These are phyloP conservation scores for Epicampocera succincta DNA, from an alignment of 2,888 invertebrate genomes.

Conservation along the genomic window DNA sequence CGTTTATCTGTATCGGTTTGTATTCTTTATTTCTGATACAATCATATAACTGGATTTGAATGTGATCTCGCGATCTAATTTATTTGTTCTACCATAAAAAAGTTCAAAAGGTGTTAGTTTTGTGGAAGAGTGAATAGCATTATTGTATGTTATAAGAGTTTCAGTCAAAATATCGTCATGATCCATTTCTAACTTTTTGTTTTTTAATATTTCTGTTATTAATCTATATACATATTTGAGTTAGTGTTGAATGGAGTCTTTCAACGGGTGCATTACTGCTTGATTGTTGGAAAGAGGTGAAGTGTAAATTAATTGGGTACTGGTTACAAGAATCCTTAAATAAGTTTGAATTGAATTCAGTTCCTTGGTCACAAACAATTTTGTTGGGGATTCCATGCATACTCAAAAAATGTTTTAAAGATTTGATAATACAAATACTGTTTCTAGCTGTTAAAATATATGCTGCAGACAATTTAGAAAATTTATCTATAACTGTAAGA, in stretches of 20 bases:
- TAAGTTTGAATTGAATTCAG: slow-evolving; percentile 51
- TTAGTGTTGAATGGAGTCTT: too few relatives aligned
- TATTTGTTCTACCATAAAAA: slow-evolving; percentile 20
- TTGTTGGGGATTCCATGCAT: slow-evolving; percentile 62
- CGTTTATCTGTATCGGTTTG: neutral
- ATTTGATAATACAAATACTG: slow-evolving; percentile 58
- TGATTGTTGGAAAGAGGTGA: slow-evolving; percentile 64
- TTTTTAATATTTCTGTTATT: too few relatives aligned
- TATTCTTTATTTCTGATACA: too few relatives aligned
- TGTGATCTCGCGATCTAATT: neutral
- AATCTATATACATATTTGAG: too few relatives aligned
- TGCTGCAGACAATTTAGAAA: slow-evolving; percentile 61
- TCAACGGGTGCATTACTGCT: neutral
- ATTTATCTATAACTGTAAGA: slow-evolving; percentile 61
- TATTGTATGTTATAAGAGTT: neutral
- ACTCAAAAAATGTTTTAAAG: slow-evolving; percentile 57
- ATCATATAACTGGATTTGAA: neutral
- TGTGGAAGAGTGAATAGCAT: slow-evolving; percentile 22
- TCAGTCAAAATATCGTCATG: too few relatives aligned
- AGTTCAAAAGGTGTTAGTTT: slow-evolving; percentile 20
- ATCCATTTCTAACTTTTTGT: too few relatives aligned
- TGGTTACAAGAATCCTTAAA: slow-evolving; percentile 58
- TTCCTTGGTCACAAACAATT: slow-evolving; percentile 59
- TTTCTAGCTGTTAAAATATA: slow-evolving; percentile 58
- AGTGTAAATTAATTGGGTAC: slow-evolving; percentile 55